Percentiles rank a stretch among this genome's conserved stretches.
These are phyloP conservation scores for Acleris literana DNA, from an alignment of 2,888 invertebrate genomes.

Conservation along the genomic window DNA sequence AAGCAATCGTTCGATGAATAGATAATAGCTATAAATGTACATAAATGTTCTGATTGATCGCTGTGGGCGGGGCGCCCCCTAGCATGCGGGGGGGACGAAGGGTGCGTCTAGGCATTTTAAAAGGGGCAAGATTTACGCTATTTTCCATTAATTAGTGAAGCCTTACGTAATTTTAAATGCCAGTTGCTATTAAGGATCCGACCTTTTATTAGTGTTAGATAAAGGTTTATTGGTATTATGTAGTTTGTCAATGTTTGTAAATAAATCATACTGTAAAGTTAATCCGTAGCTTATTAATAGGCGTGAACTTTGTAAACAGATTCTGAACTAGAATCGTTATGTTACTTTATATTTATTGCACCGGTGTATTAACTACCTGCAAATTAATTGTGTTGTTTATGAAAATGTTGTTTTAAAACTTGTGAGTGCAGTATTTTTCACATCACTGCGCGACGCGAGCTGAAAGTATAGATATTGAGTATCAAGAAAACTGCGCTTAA, in stretches of 20 bases:
- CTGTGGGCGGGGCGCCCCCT: neutral
- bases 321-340: neutral
- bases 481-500: too few species aligned
- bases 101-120: neutral
- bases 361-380: neutral
- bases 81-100: neutral
- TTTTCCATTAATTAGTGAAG: conserved; percentile 3
- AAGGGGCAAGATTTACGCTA: neutral
- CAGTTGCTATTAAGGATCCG: conserved; percentile 8
- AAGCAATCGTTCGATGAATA: conserved; percentile 3
- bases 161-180: conserved; percentile 9
- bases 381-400: conserved; percentile 1
- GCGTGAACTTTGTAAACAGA: neutral
- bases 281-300: neutral
- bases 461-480: too few species aligned
- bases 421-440: too few species aligned
- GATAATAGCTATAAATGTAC: neutral
- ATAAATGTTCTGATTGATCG: neutral
- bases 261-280: conserved; percentile 7
- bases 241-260: conserved; percentile 17
- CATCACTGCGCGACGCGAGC: too few species aligned
- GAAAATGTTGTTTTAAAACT: too few species aligned
- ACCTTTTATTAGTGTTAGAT: conserved; percentile 1
- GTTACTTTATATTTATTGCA: conserved; percentile 17
- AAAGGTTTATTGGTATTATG: conserved; percentile 9